phyloP scores from a whole-genome alignment of 2,888 invertebrate genomes.

The Fissipunctia ypsillon region DNA sequence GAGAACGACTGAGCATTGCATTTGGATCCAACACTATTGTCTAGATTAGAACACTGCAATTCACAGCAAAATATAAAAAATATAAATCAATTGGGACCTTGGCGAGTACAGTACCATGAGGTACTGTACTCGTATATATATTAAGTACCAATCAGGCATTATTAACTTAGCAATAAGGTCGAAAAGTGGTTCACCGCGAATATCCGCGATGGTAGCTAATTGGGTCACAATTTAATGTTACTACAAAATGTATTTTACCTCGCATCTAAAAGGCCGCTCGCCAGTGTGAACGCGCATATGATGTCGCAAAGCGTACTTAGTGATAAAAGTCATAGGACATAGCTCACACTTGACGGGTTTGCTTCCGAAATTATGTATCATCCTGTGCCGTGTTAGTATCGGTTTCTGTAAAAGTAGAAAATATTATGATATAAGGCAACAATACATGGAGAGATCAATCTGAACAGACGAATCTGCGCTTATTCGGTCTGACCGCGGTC shows the following conservation, averaged over 20 bases:
- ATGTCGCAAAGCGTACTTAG: slow-evolving; percentile 68
- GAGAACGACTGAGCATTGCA: not conserved
- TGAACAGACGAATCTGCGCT: not conserved
- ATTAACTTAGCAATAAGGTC: no score
- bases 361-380: slow-evolving; percentile 74
- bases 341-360: slow-evolving; percentile 75
- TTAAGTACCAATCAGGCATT: not conserved
- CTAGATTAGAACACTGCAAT: not conserved
- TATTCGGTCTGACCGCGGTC: not conserved
- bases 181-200: no score
- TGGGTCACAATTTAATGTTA: not conserved
- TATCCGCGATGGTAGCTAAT: no score
- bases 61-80: not conserved
- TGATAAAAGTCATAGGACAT: slow-evolving; percentile 78
- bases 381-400: slow-evolving; percentile 71
- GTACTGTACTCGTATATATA: no score
- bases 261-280: slow-evolving; percentile 82
- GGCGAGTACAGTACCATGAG: not conserved
- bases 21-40: no score
- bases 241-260: slow-evolving; percentile 71
- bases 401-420: slow-evolving; percentile 68
- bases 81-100: not conserved
- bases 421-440: not conserved
- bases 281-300: slow-evolving; percentile 83
- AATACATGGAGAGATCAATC: not conserved